Conservation (phyloP, 2,797 vertebrate genomes). For the Acrossocheilus fasciatus region DNA sequence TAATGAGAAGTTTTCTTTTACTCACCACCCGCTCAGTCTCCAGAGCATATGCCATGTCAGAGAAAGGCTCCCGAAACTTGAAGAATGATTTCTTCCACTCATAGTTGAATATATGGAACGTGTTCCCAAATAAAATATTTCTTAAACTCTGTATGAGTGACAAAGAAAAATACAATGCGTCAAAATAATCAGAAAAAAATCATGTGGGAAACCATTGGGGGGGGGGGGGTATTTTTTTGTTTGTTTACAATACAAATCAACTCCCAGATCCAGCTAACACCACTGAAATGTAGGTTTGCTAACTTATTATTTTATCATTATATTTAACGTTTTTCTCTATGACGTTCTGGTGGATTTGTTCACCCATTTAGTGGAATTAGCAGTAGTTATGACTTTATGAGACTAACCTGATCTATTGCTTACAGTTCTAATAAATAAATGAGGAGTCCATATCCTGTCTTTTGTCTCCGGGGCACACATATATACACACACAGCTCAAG, state of each 20-base stretch:
- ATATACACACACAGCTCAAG: conserved; percentile 1
- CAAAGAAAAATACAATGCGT: conserved; percentile 26
- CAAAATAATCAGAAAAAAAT: background rate
- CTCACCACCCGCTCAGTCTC: conserved; percentile 84
- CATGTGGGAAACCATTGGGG: background rate
- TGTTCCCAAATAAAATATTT: conserved; percentile 80
- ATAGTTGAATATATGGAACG: conserved; percentile 71
- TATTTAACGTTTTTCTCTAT: background rate
- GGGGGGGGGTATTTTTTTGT: background rate
- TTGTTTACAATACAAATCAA: background rate
- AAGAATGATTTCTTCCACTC: conserved; percentile 84
- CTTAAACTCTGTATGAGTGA: conserved; percentile 75
- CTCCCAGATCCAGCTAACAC: background rate
- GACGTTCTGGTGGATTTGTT: background rate
- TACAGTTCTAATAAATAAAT: conserved; percentile 63
- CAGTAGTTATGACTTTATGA: background rate
- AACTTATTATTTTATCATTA: background rate
- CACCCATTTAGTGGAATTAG: background rate
- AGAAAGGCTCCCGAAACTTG: conserved; percentile 76
- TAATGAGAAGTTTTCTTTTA: background rate
- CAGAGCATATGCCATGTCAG: conserved; percentile 79
- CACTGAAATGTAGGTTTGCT: background rate
- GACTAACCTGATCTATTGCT: conserved; percentile 4
- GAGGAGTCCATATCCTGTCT: conserved; percentile 42
- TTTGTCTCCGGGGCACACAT: conserved; percentile 43